Evolutionary conservation across 2,888 invertebrate species (phyloP), one percentile per base, ranked within the genome.

Genomic region (Geotrupes spiniger): DNA sequence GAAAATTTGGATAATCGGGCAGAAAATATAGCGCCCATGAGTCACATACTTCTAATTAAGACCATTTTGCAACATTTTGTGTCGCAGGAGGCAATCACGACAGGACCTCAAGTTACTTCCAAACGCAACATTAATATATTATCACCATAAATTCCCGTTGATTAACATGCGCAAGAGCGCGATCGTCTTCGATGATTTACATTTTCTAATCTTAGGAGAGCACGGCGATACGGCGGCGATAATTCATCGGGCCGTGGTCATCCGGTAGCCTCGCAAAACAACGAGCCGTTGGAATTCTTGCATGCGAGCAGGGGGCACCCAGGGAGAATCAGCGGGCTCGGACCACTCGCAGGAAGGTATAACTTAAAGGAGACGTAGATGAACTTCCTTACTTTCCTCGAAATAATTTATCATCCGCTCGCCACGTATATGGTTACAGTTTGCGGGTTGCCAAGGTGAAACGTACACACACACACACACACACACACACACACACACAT

Each of bases 281-380:
- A 60, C 62, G 60, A 59, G 56, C 53, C 55, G 55, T 60, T 53
- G 57, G 60, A 60, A 64, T 65, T 62, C 62, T 62, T 64, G 65
- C 64, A 64, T 65, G 65, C 63, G 52, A 54, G 52, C 60, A 62
- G 64, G 62, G 52, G 54, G 52, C 61, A 62, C 65, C 64, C 59
- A 56, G 60, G 59, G 66, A 58, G 64, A 58, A 21, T 45, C 57
- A 65, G 63, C 65, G 57, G 60, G 65, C 64, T 64, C 59, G 50
- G 53, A 53, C 56, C 51, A 53, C 57, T 52, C 57, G 49, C 39
- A 63, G 63, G 63, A 63, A 62, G 60, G 53, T 52, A 63, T 65
- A 63, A 63, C 57, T 64, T 60, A 63, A 49, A 50, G 53, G 52
- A 54, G 57, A 55, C 57, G 54, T 50, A 52, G 54, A 58, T 47